Conservation (phyloP, 2,113 vertebrate species). For the Prionailurus viverrinus region DNA sequence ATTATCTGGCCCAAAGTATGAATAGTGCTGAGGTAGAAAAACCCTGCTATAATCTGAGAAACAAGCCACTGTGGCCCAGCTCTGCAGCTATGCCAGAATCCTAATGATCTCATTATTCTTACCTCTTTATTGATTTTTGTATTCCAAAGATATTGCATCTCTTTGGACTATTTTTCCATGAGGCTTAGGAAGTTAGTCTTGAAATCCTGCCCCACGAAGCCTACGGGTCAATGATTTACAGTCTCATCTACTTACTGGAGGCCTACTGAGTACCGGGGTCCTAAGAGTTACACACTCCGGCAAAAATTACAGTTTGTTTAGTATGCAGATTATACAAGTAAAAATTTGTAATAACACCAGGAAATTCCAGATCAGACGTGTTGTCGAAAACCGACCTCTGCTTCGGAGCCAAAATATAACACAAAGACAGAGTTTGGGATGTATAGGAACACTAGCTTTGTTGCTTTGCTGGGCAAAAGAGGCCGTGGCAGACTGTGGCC, state of each 20-base stretch:
- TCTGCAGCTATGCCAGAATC: not conserved
- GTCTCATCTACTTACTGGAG: not conserved
- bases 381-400: not conserved
- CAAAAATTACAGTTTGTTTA: slow-evolving; percentile 26
- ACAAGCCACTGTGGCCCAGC: not conserved
- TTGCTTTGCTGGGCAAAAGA: too few relatives aligned
- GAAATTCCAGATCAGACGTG: slow-evolving; percentile 1
- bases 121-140: not conserved
- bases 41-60: not conserved
- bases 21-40: not conserved
- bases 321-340: not conserved
- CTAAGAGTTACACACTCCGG: not conserved
- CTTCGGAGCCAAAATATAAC: not conserved
- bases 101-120: not conserved
- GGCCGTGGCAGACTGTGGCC: not conserved
- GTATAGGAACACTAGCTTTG: not conserved
- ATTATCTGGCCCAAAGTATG: not conserved
- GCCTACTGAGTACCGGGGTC: not conserved
- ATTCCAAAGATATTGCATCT: not conserved
- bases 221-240: not conserved
- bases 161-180: not conserved
- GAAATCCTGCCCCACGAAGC: not conserved
- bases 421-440: not conserved
- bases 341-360: slow-evolving; percentile 24
- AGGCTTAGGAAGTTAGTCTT: not conserved